Percentiles rank a stretch among this genome's conserved stretches.
phyloP scores from a whole-genome alignment of 53 echinoderm and acorn worm genomes.

The Patiria pectinifera region DNA sequence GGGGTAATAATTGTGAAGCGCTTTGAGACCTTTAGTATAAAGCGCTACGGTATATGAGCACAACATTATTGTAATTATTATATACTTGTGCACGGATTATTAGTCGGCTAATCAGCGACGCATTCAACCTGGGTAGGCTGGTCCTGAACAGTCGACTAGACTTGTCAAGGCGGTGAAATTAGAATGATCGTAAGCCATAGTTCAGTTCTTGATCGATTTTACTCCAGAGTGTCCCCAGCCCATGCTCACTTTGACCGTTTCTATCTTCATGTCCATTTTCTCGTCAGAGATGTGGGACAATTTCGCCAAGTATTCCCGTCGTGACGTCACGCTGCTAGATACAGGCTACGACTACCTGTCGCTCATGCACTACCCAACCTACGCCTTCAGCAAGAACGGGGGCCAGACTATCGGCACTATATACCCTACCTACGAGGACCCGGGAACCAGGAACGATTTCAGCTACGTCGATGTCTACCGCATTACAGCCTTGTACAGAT shows the following conservation, averaged over 20 bases:
- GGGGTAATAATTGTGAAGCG: too few relatives aligned
- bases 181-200: too few relatives aligned
- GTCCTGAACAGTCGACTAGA: too few relatives aligned
- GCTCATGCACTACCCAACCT: slow-evolving; percentile 91
- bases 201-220: too few relatives aligned
- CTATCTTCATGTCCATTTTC: background rate
- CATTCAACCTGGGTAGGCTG: too few relatives aligned
- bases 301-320: slow-evolving; percentile 79
- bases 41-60: too few relatives aligned
- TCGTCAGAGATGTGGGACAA: slow-evolving; percentile 78
- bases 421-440: slow-evolving; percentile 68
- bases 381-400: slow-evolving; percentile 88
- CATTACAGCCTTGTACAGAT: slow-evolving; percentile 85
- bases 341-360: slow-evolving; percentile 90
- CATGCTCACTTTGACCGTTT: background rate
- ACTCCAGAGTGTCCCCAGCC: too few relatives aligned
- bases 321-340: slow-evolving; percentile 79
- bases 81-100: too few relatives aligned
- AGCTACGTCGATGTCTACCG: slow-evolving; percentile 79
- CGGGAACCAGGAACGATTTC: slow-evolving; percentile 80
- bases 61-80: too few relatives aligned
- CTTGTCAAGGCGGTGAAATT: too few relatives aligned
- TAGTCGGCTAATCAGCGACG: too few relatives aligned
- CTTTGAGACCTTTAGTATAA: too few relatives aligned
- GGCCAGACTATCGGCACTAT: slow-evolving; percentile 82